Percentiles rank a stretch among this genome's conserved stretches.
phyloP scores from a whole-genome alignment of 2,113 vertebrate species.

The Sorex fumeus region DNA sequence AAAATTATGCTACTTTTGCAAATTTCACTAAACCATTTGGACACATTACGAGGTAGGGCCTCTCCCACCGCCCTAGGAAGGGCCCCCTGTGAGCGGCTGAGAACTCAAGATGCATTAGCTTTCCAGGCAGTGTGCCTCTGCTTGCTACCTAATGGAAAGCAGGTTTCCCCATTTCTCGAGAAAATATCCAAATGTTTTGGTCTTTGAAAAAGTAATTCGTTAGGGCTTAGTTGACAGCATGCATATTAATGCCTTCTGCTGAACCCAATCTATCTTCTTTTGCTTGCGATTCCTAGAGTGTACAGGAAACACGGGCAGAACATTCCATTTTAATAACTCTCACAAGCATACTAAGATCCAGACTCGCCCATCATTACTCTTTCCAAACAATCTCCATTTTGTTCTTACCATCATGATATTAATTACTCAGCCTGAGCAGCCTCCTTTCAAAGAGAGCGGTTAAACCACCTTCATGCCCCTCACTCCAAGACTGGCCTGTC shows the following conservation, averaged over 20 bases:
- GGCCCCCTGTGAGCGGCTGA: neutral
- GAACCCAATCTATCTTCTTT: constrained; percentile 60
- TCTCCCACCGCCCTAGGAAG: neutral
- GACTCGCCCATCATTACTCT: constrained; percentile 48
- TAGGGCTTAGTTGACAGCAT: constrained; percentile 57
- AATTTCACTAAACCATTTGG: constrained; percentile 39
- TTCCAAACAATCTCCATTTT: constrained; percentile 75
- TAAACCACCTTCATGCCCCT: constrained; percentile 44
- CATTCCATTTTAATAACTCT: constrained; percentile 71
- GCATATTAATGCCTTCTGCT: constrained; percentile 66
- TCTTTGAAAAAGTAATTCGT: constrained; percentile 70
- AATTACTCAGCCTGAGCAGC: constrained; percentile 58
- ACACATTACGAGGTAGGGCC: neutral
- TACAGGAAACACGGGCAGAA: constrained; percentile 57
- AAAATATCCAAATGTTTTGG: constrained; percentile 58
- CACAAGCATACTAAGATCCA: constrained; percentile 57
- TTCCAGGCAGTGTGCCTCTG: constrained; percentile 32
- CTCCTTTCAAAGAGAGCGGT: constrained; percentile 60
- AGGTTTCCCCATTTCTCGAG: constrained; percentile 4
- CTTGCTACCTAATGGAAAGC: neutral
- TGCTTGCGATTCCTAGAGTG: constrained; percentile 61
- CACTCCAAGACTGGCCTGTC: constrained; percentile 51
- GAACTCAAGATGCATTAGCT: neutral
- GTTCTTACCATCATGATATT: constrained; percentile 76
- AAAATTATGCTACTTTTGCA: constrained; percentile 36